These are phyloP conservation scores for Anthoscopus minutus DNA, from an alignment of 2,113 vertebrate species.

Conservation along the genomic window DNA sequence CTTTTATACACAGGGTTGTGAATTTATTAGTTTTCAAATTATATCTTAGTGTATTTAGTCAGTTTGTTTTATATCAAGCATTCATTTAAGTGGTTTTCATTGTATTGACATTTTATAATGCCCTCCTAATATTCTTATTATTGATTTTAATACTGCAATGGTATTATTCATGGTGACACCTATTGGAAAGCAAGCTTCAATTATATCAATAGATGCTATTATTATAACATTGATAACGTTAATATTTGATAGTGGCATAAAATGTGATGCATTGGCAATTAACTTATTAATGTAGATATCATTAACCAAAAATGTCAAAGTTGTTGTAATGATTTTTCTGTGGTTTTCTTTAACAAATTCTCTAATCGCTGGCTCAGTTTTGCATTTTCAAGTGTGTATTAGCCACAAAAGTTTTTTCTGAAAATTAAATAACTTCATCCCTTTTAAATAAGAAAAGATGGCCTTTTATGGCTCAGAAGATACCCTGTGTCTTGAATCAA, in stretches of 20 bases:
- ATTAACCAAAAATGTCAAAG: conserved; percentile 69
- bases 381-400: not conserved
- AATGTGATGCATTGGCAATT: conserved; percentile 71
- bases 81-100: conserved; percentile 71
- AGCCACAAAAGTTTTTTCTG: conserved; percentile 34
- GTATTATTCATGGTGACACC: conserved; percentile 76
- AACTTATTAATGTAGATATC: conserved; percentile 71
- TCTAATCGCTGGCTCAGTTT: conserved; percentile 20
- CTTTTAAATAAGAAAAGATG: not conserved
- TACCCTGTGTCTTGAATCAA: not conserved
- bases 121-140: conserved; percentile 74
- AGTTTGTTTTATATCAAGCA: conserved; percentile 60
- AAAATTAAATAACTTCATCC: not conserved
- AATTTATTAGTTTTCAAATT: conserved; percentile 60
- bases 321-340: conserved; percentile 59
- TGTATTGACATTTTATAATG: conserved; percentile 71
- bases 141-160: conserved; percentile 75
- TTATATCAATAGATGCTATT: conserved; percentile 76
- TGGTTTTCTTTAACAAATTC: conserved; percentile 41
- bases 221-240: conserved; percentile 76
- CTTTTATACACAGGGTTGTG: not conserved
- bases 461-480: not conserved
- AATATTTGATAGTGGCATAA: conserved; percentile 75
- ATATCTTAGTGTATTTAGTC: conserved; percentile 54
- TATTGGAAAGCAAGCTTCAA: conserved; percentile 73